These are phyloP conservation scores for Panopea generosa DNA, from an alignment of 2,888 invertebrate genomes.

Conservation along the genomic window DNA sequence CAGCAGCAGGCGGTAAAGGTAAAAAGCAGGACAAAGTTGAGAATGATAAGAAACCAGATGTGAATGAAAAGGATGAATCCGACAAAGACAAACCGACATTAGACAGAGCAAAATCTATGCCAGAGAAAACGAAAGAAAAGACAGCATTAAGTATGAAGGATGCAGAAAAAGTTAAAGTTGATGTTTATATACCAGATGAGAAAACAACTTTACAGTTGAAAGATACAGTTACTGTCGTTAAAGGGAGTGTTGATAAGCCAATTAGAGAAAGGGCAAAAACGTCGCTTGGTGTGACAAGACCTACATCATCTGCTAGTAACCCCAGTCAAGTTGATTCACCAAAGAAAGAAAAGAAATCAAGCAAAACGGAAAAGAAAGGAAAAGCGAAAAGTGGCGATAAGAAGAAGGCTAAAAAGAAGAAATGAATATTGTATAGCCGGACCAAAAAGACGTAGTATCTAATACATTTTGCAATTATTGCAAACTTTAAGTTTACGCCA, in stretches of 20 bases:
- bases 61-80: neutral
- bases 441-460: too few species aligned
- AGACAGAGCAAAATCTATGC: conserved; percentile 55
- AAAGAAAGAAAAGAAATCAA: conserved; percentile 7
- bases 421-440: too few species aligned
- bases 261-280: conserved; percentile 49
- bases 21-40: conserved; percentile 14
- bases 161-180: conserved; percentile 54
- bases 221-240: conserved; percentile 51
- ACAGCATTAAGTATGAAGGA: conserved; percentile 49
- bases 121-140: conserved; percentile 42
- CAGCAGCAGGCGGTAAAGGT: conserved; percentile 15
- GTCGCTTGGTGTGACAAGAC: conserved; percentile 37
- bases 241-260: conserved; percentile 25
- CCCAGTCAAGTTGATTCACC: neutral
- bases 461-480: too few species aligned
- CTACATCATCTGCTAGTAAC: conserved; percentile 15
- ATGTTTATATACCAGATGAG: conserved; percentile 56
- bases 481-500: too few species aligned
- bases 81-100: conserved; percentile 18
- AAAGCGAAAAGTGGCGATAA: conserved; percentile 25
- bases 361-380: conserved; percentile 18
- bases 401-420: conserved; percentile 26
- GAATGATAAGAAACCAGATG: neutral
- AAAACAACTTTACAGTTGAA: conserved; percentile 44